Evolutionary conservation across 1,140 invertebrate species (phyloP), one percentile per base, ranked within the genome.

Genomic region (Lordiphosa clarofinis): DNA sequence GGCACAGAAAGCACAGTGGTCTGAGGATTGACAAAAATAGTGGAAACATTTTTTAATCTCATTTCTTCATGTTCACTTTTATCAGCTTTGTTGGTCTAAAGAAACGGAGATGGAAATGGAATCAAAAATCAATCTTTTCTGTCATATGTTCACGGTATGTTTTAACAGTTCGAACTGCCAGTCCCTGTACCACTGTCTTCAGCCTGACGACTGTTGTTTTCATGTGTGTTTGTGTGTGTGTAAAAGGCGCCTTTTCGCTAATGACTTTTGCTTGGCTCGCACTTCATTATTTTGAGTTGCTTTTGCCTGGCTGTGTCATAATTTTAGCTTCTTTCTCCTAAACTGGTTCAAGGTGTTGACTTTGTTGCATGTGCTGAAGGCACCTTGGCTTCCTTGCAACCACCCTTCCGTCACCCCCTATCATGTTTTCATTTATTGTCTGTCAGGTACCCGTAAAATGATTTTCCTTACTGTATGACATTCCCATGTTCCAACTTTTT

Each of bases 301-400:
- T 48, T 37, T 62, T 47, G 47, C 48, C 9, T 37, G 8, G 35
- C 56, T 38, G 52, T 67, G 56, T 55, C 63, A 55, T 70, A 69
- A 69, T 70, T 70, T 62, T 53, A 65, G 37, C 56, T 48, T 67
- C 56, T 61, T 61, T 57, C 60, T 66, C 69, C 62, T 69, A 65
- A 84, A 78, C 74, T 84, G 78, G 78, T 82, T 82, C 76, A 82
- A 82, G 76, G 76, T 82, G 78, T 84, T 82, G 76, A 69, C 76
- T 82, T 75, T 75, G 75, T 63, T 75, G 71, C 73, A 12, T 42
- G 53, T 69, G 46, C 36, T 40, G 36, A 43, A 35, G 56, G 42
- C 55, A 47, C 66, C 48, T 56, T 56, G 76, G 72, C 56, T 81
- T 81, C 75, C 63, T 59, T 47, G 56, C 24, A 28, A 28, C 10